Evolutionary conservation across 2,113 vertebrate genomes (phyloP), one percentile per base, ranked within the genome.

Genomic region (Ophiodon elongatus): DNA sequence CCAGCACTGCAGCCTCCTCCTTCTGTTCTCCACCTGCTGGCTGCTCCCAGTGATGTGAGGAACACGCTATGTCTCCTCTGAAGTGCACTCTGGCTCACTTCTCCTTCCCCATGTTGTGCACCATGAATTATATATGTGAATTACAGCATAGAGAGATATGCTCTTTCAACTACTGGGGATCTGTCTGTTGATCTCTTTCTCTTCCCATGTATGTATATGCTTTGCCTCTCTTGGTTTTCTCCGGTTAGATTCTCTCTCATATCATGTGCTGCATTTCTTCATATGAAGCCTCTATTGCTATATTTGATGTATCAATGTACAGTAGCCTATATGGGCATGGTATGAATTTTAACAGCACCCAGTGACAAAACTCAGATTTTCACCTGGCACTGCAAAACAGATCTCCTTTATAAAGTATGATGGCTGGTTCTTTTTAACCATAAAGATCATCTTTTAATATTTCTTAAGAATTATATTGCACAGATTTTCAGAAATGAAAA

Each of bases 121-220:
- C 41, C 77, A 85, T 88, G 56, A 90, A 85, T 88, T 83, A 88
- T 85, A 83, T 62, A 90, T 88, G 85, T 85, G 83, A 83, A 81
- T 81, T 85, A 83, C 80, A 78, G 69, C 83, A 77, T 23, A 43
- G 72, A 72, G 72, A 76, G 67, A 86, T 74, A 87, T 80, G 71
- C 83, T 87, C 88, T 90, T 90, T 87, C 76, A 90, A 83, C 76
- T 85, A 67, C 75, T 52, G 57, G 31, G 69, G 68, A 83, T 87
- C 62, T 82, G 64, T 74, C 54, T 60, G 52, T 76, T 82, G 68
- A 89, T 87, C 71, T 73, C 59, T 64, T 63, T 69, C 56, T 75
- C 19, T 79, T 37, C 64, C 31, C 54, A 57, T 33, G 59, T 50
- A 77, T 85, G 52, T 54, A 27, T 69, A 76, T 43, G 73, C 21